Evolutionary conservation across 2,888 invertebrate genomes (phyloP).

Genomic region (Caradrina clavipalpis): DNA sequence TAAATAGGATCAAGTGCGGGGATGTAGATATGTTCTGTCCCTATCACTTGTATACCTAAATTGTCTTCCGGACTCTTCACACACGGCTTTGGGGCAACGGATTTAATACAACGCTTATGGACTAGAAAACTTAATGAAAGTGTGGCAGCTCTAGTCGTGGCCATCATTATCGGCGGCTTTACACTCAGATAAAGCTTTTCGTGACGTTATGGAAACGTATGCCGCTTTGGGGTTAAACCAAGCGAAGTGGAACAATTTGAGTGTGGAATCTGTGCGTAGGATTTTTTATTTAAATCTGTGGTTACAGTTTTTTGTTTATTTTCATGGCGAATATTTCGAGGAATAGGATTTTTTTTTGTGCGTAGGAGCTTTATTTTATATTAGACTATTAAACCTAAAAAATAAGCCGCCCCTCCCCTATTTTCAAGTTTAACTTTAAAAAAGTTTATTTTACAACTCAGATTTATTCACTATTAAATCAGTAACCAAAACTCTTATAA

Average conservation of each 20-base stretch:
- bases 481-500: too few relatives aligned
- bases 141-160: conserved; percentile 78
- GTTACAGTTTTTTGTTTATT: conserved; percentile 39
- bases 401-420: too few relatives aligned
- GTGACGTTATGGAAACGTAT: conserved; percentile 83
- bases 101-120: conserved; percentile 79
- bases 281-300: conserved; percentile 66
- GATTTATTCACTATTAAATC: too few relatives aligned
- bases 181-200: conserved; percentile 81
- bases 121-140: conserved; percentile 87
- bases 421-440: too few relatives aligned
- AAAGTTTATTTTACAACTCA: too few relatives aligned
- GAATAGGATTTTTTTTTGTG: not conserved
- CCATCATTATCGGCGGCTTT: conserved; percentile 88
- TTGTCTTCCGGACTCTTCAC: conserved; percentile 69
- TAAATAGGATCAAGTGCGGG: conserved; percentile 88
- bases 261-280: conserved; percentile 59
- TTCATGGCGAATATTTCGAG: conserved; percentile 23
- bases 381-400: too few relatives aligned
- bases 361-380: not conserved
- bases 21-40: conserved; percentile 71
- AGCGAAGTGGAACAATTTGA: conserved; percentile 74
- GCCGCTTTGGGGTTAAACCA: conserved; percentile 78
- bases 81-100: conserved; percentile 72
- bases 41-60: conserved; percentile 66